Conservation (phyloP, 2,113 vertebrate species). For the Otolemur garnettii region DNA sequence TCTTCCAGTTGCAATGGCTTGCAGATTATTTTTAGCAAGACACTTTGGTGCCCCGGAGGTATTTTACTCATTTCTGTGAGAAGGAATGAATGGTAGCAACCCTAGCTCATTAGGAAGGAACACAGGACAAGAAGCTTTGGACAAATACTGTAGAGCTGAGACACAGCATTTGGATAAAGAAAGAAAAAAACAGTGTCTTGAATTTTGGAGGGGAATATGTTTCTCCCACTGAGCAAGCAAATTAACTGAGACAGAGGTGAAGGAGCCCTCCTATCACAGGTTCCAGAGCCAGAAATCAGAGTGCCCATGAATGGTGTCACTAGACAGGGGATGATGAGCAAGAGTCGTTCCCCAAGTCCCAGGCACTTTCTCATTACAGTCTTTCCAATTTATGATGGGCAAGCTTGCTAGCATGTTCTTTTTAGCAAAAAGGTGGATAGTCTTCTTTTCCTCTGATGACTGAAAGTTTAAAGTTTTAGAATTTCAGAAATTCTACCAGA, state of each 20-base stretch:
- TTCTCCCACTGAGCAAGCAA: not conserved
- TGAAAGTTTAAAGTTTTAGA: not conserved
- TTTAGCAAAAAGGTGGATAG: not conserved
- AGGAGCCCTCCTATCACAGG: rapidly evolving
- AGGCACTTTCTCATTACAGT: not conserved
- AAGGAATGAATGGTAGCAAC: not conserved
- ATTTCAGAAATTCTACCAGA: not conserved
- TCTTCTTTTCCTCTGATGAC: not conserved
- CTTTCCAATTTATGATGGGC: not conserved
- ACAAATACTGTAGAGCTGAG: not conserved
- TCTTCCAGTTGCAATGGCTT: not conserved
- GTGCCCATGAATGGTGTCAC: not conserved
- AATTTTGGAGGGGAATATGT: not conserved
- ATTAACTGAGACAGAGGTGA: not conserved
- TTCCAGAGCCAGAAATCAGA: not conserved
- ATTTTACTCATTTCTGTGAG: not conserved
- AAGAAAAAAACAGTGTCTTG: not conserved
- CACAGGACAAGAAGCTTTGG: not conserved
- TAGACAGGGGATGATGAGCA: not conserved
- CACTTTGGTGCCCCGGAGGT: not conserved
- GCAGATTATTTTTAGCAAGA: not conserved
- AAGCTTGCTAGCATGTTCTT: not conserved
- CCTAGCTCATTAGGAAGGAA: not conserved
- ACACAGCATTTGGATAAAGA: not conserved
- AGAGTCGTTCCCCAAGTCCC: not conserved